Percentiles rank a stretch among this genome's conserved stretches.
These are phyloP conservation scores for Morelia viridis DNA, from an alignment of 2,797 vertebrate genomes.

Conservation along the genomic window DNA sequence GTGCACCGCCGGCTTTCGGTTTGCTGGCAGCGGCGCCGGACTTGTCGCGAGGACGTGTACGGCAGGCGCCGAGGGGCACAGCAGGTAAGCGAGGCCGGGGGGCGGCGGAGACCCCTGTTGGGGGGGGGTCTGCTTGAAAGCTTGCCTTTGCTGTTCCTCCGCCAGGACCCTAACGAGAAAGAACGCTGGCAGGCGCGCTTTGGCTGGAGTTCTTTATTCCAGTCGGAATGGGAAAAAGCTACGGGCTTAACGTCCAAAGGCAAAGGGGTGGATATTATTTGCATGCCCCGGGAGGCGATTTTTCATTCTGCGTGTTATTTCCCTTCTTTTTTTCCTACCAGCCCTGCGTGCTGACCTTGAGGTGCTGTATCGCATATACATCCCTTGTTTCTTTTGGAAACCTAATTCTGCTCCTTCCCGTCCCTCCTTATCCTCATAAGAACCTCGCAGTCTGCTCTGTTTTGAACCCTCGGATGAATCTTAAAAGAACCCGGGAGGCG, in stretches of 20 bases:
- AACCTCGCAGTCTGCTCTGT: neutral
- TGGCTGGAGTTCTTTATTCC: neutral
- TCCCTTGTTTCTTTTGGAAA: neutral
- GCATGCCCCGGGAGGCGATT: neutral
- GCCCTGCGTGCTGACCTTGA: neutral
- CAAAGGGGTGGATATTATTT: neutral
- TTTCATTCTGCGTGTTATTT: neutral
- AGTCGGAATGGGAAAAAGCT: neutral
- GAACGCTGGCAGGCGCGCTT: neutral
- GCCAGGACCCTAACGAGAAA: neutral
- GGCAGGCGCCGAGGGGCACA: conserved; percentile 35
- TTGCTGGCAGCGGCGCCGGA: neutral
- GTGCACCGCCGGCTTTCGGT: too few species aligned
- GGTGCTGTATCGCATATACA: neutral
- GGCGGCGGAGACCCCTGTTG: neutral
- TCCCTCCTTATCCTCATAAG: neutral
- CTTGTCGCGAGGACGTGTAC: neutral
- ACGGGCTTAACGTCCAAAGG: neutral
- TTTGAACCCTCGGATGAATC: neutral
- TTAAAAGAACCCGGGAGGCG: neutral
- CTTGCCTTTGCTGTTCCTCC: neutral
- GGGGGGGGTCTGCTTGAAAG: neutral
- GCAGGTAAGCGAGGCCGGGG: neutral
- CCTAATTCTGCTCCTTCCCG: neutral
- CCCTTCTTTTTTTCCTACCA: neutral